A percentile compares a stretch with the other conserved stretches of the same genome.
phyloP scores from a whole-genome alignment of 2,888 invertebrate genomes.

The Esperia sulphurella region DNA sequence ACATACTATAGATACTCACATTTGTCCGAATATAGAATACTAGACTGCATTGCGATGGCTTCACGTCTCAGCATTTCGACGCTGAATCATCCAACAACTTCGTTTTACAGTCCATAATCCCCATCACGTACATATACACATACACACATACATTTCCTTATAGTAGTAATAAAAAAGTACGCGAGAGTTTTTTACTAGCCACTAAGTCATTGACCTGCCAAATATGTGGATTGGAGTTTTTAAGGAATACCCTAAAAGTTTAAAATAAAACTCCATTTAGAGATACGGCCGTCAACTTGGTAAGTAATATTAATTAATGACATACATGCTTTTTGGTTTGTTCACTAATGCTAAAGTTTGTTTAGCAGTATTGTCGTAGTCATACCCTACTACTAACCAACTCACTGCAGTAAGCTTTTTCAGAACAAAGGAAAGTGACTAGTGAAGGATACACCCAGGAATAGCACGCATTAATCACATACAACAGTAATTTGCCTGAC shows the following conservation, averaged over 20 bases:
- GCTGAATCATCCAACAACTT: constrained; percentile 36
- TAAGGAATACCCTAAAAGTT: neutral
- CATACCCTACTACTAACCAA: constrained; percentile 5
- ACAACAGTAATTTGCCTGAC: constrained; percentile 70
- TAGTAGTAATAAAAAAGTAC: constrained; percentile 25
- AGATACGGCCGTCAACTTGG: neutral
- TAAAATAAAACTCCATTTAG: neutral
- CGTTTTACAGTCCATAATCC: constrained; percentile 34
- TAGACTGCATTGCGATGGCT: constrained; percentile 38
- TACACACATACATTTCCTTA: constrained; percentile 26
- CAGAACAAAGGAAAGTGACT: constrained; percentile 54
- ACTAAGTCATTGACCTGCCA: constrained; percentile 32
- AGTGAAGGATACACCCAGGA: constrained; percentile 46
- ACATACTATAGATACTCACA: constrained; percentile 16
- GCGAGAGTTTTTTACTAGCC: constrained; percentile 26
- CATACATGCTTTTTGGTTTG: neutral
- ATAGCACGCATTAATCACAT: constrained; percentile 74
- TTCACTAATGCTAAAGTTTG: neutral
- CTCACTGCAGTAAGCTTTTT: constrained; percentile 12
- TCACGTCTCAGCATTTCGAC: constrained; percentile 37
- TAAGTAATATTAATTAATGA: neutral
- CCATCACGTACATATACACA: constrained; percentile 19
- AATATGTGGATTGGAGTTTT: constrained; percentile 6
- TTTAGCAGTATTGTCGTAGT: neutral
- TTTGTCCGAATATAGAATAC: constrained; percentile 15